Conservation (phyloP, 30 jellyfish, hydroid and myxozoan genomes). For the Phacellophora camtschatica region DNA sequence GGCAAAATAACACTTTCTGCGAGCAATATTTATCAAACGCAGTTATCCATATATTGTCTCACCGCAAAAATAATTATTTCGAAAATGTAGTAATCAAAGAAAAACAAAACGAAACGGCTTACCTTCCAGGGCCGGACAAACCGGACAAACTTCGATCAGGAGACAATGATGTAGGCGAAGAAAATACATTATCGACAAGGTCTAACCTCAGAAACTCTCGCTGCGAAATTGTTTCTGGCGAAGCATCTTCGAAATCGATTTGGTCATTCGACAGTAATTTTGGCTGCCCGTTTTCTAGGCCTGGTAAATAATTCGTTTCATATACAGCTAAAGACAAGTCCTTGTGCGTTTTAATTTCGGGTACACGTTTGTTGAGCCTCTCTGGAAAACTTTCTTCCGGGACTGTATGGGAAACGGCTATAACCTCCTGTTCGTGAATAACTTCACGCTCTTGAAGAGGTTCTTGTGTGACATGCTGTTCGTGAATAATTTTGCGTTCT, state of each 20-base stretch:
- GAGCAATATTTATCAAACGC: no score
- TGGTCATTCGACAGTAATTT: conserved; percentile 30
- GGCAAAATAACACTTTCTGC: no score
- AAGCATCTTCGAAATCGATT: conserved; percentile 39
- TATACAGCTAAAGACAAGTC: conserved; percentile 62
- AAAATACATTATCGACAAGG: background rate
- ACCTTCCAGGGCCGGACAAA: conserved; percentile 34
- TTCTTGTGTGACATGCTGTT: conserved; percentile 52
- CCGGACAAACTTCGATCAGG: conserved; percentile 4
- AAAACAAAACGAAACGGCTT: background rate
- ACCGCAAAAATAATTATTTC: no score
- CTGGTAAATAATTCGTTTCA: conserved; percentile 54
- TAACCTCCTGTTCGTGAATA: conserved; percentile 58
- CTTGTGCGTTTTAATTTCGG: conserved; percentile 42
- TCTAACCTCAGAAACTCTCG: conserved; percentile 1
- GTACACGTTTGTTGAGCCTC: conserved; percentile 55
- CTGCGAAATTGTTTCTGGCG: conserved; percentile 1
- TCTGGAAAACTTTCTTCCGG: conserved; percentile 52
- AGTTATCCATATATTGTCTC: no score
- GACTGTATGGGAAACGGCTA: conserved; percentile 65
- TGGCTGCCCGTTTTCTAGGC: conserved; percentile 61
- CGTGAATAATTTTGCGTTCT: conserved; percentile 8
- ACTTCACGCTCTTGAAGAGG: background rate
- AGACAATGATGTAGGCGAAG: conserved; percentile 21
- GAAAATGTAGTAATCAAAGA: no score